Evolutionary conservation across 2,888 invertebrate species (phyloP), one percentile per base, ranked within the genome.

Genomic region (Microctonus aethiopoides): DNA sequence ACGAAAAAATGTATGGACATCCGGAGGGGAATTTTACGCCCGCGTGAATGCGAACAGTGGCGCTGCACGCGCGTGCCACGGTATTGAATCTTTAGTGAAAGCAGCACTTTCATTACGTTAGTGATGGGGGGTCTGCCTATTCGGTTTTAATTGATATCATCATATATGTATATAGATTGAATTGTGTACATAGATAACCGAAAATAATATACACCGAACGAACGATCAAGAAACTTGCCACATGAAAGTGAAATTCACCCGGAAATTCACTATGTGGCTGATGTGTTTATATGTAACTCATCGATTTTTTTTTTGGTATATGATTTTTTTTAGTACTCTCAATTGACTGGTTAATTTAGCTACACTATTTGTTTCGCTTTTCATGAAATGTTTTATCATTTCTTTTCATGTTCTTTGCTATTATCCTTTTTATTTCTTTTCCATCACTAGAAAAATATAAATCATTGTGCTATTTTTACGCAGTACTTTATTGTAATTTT

Each of bases 61-160:
- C 39, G 24, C 52, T 20, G 22, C 29, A 59, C 34, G 70, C 67
- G 68, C 72, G 67, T 54, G 72, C 51, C 34, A 52, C 64, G 71
- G 7, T 46, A 46, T 77, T 78, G 79, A 79, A 80, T 79, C 76
- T 78, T 51, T 54, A 77, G 84, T 80, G 84, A 84, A 83, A 83
- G 84, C 80, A 76, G 77, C 78, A 79, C 79, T 83, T 82, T 83
- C 82, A 73, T 83, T 75, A 74, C 67, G 16, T 13, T 13, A 26
- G n/a, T 29, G 7, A 7, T 22, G 64, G 32, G n/a, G 60, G 52
- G n/a, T 16, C n/a, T 32, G 32, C 32, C 57, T 16, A 5, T 32
- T 34, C 4, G 57, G 16, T 57, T 5, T n/a, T 16, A 2, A 41
- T 41, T 59, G 10, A 34, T 11, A 5, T 57, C 11, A 32, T n/a